Base-by-base conservation (phyloP, 2,797 vertebrate species). In the Paedocypris micromegethes region DNA sequence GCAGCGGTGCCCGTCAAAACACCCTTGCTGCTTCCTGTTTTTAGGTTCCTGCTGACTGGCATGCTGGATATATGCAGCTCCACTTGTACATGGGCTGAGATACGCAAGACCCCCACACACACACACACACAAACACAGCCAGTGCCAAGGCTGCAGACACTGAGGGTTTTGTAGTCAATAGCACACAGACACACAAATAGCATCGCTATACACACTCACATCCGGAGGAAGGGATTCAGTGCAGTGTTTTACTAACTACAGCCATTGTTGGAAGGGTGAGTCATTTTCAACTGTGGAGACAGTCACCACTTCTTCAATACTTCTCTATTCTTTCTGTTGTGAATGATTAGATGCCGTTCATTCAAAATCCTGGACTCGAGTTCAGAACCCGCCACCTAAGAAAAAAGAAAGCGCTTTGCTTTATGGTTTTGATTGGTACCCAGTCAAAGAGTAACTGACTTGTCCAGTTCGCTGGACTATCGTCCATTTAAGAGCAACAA, bases 191-290 rank as follows among this genome's bases (percentile, higher is more conserved):
- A 23, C 23, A 77, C 70, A 54, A 67, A 72, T 23, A 64, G 58
- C 58, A 75, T 73, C 54, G 55, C 67, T 55, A 61, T 69, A 67
- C 67, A 84, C 83, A 85, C 82, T 81, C 84, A 82, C 83, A 87
- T 90, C 88, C 87, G 87, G 86, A 89, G 83, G 86, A 88, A 89
- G 85, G 83, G 80, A 83, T 88, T 79, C 83, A 86, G 74, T 85
- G 86, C 87, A 64, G 69, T 83, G 85, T 85, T 90, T 86, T 85
- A 87, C 85, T 87, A 87, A 89, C 85, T 79, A 79, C 83, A 80
- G 80, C 85, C 81, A 87, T 90, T 89, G 87, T 89, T 87, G 66
- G 51, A 67, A 55, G 44, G 63, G 54, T 70, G 68, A 78, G 57
- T 73, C 67, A 67, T 70, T 70, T 76, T 72, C 37, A 47, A 58